phyloP scores from a whole-genome alignment of 2,888 invertebrate genomes.

The Spatulosminthurus flaviceps region DNA sequence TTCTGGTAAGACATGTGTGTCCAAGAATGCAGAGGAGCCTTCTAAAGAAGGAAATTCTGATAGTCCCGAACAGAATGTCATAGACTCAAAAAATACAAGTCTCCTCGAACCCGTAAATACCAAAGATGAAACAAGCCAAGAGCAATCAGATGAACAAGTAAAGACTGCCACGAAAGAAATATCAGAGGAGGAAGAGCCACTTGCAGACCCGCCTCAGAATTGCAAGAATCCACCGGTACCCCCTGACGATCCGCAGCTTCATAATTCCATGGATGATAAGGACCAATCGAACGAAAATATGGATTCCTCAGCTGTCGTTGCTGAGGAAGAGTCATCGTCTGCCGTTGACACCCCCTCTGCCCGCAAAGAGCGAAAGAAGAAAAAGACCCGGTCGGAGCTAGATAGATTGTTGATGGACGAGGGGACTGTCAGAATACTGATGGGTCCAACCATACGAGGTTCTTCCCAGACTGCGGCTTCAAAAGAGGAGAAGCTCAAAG shows the following conservation, averaged over 20 bases:
- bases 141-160: not conserved
- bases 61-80: not conserved
- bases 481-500: slow-evolving; percentile 46
- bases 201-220: not conserved
- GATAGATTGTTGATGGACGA: slow-evolving; percentile 54
- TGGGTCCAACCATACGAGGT: slow-evolving; percentile 26
- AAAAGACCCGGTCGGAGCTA: slow-evolving; percentile 46
- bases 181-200: too few relatives aligned
- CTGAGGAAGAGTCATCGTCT: not conserved
- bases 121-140: not conserved
- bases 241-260: not conserved
- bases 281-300: not conserved
- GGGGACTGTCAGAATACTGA: slow-evolving; percentile 52
- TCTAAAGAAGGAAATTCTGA: not conserved
- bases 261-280: not conserved
- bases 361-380: slow-evolving; percentile 27
- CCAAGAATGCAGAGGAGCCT: not conserved
- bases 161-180: not conserved
- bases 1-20: not conserved
- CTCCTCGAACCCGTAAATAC: not conserved
- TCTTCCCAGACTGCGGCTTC: not conserved
- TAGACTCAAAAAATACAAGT: too few relatives aligned
- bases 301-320: slow-evolving; percentile 1
- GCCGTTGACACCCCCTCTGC: not conserved
- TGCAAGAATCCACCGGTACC: not conserved